These are phyloP conservation scores for Andrena hattorfiana DNA, from an alignment of 2,888 invertebrate genomes.

Conservation along the genomic window DNA sequence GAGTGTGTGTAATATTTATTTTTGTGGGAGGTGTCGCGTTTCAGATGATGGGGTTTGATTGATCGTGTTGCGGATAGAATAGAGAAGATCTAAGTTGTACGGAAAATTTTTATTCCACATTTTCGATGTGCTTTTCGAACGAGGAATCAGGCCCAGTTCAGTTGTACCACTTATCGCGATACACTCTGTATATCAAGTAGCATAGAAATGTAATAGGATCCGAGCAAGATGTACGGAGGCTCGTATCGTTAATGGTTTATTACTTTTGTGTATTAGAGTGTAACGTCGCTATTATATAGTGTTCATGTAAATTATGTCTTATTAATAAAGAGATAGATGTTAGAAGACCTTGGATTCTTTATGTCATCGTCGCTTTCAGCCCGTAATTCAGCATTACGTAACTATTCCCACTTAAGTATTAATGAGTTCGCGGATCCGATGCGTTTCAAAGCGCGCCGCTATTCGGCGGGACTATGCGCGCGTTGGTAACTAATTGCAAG, in stretches of 20 bases:
- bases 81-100: too few species aligned
- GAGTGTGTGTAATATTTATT: too few species aligned
- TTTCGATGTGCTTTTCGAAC: too few species aligned
- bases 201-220: conserved; percentile 6
- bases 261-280: conserved; percentile 48
- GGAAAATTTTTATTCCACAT: too few species aligned
- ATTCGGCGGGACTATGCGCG: too few species aligned
- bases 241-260: conserved; percentile 39
- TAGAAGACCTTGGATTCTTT: conserved; percentile 29
- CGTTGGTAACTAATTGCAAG: too few species aligned
- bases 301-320: conserved; percentile 63
- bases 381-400: conserved; percentile 21
- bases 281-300: conserved; percentile 51
- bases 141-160: too few species aligned
- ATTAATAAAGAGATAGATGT: conserved; percentile 60
- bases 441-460: neutral
- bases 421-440: neutral
- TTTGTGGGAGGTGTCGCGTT: too few species aligned
- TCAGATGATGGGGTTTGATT: too few species aligned
- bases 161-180: neutral
- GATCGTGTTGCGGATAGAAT: too few species aligned
- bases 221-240: neutral
- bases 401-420: conserved; percentile 10
- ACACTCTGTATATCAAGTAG: conserved; percentile 28
- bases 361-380: neutral